Evolutionary conservation across 2,113 vertebrate species (phyloP), one percentile per base, ranked within the genome.

Genomic region (Setophaga kirtlandii): DNA sequence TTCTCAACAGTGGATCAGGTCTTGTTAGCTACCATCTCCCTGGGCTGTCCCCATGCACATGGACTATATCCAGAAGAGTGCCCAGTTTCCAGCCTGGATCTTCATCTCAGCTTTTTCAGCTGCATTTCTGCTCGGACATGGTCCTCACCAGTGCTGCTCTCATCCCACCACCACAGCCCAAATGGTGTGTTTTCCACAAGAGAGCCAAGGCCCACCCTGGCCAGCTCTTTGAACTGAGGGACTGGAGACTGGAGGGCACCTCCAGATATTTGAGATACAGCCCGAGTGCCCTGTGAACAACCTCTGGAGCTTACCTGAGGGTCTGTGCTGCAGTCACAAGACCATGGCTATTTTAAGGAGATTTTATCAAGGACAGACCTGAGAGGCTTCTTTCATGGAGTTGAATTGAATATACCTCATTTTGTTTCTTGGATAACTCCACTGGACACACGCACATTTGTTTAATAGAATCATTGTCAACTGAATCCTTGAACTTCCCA

Each of bases 211-310:
- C 31, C 23, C 39, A 73, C 20, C 37, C 49, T 33, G 41, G 44
- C 31, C 44, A 49, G 42, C 24, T 24, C 27, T 59, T 39, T 64
- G 28, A 78, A 24, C 15, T 28, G 31, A 30, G 21, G 31, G 64
- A 28, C 44, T 58, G 47, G 27, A 84, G 63, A 83, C 19, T 3
- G 0, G 3, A 39, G 42, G 16, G 11, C 52, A 60, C 28, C 14
- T 62, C 46, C 3, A 41, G 46, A 8, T 41, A 46, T 10, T n/a
- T 42, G 17, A 74, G 60, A 55, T 17, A 49, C 4, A 44, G 35
- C 13, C 37, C 0, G 0, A 56, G 41, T 44, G 63, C 35, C 49
- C 20, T 0, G 2, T 8, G 5, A 58, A 25, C n/a, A 73, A 67
- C 5, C 27, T 68, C 6, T 35, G 55, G 28, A 28, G 35, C 15